Base-by-base conservation (phyloP, 2,888 invertebrate species). In the Timandra comae region DNA sequence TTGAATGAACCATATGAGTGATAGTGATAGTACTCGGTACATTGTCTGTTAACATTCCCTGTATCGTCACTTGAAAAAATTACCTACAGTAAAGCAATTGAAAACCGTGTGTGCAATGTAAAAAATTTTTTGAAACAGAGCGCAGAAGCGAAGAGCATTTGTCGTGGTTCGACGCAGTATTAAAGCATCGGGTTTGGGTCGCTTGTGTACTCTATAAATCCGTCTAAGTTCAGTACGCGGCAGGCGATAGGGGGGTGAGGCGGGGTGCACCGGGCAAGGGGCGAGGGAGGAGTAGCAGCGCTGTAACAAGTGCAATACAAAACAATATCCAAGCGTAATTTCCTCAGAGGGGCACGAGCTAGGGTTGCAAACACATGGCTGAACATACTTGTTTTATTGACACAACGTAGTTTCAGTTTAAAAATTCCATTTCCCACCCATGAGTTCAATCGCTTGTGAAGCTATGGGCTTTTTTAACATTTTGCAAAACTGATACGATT, bases 291-390 rank as follows among this genome's bases (percentile, higher is more conserved):
- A 43, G 33, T 39, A 23, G 38, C 43, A 35, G 41, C 33, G 38
- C 37, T 41, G 59, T 61, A 59, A 64, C 63, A 61, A 68, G 62
- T 62, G 62, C 63, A 61, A 56, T 59, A 62, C 58, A 65, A 65
- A 69, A 71, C 64, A 67, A 67, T 70, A 65, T 61, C 59, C 56
- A 52, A 43, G 33, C 54, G 70, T 66, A 66, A 67, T 71, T 68
- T 66, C 59, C 59, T 60, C 53, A 38, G 52, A 55, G 53, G 48
- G 54, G 52, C 47, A 42, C 34, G 41, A 32, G 36, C 41, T 38
- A 49, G 35, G 43, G 20, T 16, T 24, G 30, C 34, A 37, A 38
- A 11, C 24, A 24, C 24, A 9, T 10, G 16, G 12, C 25, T 10
- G 29, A 21, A 24, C 24, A 24, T 23, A 23, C 24, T 10, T 11